Evolutionary conservation across 2,797 vertebrate genomes (phyloP), one percentile per base, ranked within the genome.

Genomic region (Microctenopoma lineatum): DNA sequence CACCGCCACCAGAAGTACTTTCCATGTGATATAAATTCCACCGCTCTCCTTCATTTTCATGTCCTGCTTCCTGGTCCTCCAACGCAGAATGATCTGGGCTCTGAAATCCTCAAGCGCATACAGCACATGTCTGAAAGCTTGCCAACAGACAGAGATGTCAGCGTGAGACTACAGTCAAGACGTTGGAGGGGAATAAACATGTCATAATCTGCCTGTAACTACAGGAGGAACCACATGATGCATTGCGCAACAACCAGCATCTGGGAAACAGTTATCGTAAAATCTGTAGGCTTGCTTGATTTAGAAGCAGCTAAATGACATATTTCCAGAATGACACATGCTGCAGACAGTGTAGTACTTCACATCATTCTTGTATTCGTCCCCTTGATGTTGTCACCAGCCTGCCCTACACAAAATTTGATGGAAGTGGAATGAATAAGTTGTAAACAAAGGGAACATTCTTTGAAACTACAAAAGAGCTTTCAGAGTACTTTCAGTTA

Each of bases 1-100:
- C 78, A 90, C 45, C 0, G 91, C 92, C 9, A 70, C 82, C 84
- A 95, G 84, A 54, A 91, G 70, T 6, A 70, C 62, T 10, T 89
- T 91, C 85, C 92, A 87, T 6, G 80, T 75, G 4, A 48, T 25
- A 29, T n/a, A 65, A 45, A 14, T 27, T 51, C 47, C 73, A 13
- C 38, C 76, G 38, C 14, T 55, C 50, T 88, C 82, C 77, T 75
- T 83, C 89, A 91, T 91, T 27, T 54, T 59, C 57, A 71, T 6
- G 58, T 18, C 46, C 21, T 14, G 34, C 16, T 54, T 26, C 12
- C 42, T 56, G 55, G 4, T 73, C 54, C n/a, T 63, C 50, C 8
- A 18, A 50, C 45, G 56, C 51, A 66, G 36, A 58, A 54, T 64
- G 82, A 86, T 85, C 70, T 45, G 67, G 18, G 46, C 66, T 81